These are phyloP conservation scores for Perca flavescens DNA, from an alignment of 2,113 vertebrate genomes.

Conservation along the genomic window DNA sequence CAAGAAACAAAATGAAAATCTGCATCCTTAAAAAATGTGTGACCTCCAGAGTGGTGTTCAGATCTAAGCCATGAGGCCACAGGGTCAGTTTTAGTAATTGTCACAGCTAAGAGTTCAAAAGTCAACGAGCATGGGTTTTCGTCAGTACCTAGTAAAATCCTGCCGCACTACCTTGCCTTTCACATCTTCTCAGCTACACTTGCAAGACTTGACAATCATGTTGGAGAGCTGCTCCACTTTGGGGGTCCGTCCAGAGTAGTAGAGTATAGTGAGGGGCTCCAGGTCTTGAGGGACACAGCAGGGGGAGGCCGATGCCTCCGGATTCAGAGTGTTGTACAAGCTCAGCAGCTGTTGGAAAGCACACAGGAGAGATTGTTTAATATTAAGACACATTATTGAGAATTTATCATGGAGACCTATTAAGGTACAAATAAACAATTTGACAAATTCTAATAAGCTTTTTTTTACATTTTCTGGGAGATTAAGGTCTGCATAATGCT, in stretches of 20 bases:
- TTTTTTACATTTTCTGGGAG: neutral
- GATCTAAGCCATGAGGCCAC: slow-evolving; percentile 55
- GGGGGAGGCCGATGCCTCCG: slow-evolving; percentile 91
- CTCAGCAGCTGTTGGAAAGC: slow-evolving; percentile 88
- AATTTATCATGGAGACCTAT: neutral
- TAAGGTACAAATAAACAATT: neutral
- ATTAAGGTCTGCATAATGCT: neutral
- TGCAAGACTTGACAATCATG: slow-evolving; percentile 98
- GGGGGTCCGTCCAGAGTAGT: slow-evolving; percentile 93
- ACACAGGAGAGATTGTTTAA: slow-evolving; percentile 30
- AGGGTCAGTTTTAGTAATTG: slow-evolving; percentile 59
- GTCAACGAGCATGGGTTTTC: slow-evolving; percentile 48
- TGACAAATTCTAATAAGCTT: neutral
- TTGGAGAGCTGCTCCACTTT: slow-evolving; percentile 97
- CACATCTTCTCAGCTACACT: slow-evolving; percentile 91
- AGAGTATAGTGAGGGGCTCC: slow-evolving; percentile 95
- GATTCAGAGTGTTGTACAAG: slow-evolving; percentile 94
- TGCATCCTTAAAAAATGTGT: slow-evolving; percentile 44
- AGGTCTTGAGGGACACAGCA: slow-evolving; percentile 96
- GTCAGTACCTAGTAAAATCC: slow-evolving; percentile 59
- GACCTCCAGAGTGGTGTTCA: slow-evolving; percentile 64
- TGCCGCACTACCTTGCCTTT: slow-evolving; percentile 31
- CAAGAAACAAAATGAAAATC: slow-evolving; percentile 13
- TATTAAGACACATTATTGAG: neutral
- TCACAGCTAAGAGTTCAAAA: slow-evolving; percentile 73